A percentile compares a stretch with the other conserved stretches of the same genome.
Evolutionary conservation across 2,888 invertebrate species (phyloP).

Genomic region (Heliconius sara): DNA sequence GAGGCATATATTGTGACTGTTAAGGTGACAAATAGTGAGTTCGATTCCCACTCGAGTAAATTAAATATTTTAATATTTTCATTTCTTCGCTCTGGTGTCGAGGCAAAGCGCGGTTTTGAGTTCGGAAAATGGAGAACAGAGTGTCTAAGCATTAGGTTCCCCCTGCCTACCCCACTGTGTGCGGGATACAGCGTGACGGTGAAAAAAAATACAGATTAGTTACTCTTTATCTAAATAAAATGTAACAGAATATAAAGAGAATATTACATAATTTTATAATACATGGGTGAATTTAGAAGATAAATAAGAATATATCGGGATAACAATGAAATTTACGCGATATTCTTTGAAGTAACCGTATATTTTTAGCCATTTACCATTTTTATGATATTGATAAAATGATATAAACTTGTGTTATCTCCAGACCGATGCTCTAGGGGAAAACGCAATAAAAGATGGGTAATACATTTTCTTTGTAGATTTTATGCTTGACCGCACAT

Average conservation of each 20-base stretch:
- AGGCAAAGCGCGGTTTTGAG: no score
- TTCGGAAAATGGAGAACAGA: no score
- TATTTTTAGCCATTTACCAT: slow-evolving; percentile 42
- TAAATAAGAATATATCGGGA: slow-evolving; percentile 20
- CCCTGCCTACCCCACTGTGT: no score
- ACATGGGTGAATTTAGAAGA: background rate
- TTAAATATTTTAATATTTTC: no score
- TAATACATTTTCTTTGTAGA: slow-evolving; percentile 83
- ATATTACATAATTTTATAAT: slow-evolving; percentile 7
- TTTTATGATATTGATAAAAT: slow-evolving; percentile 44
- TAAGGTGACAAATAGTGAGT: no score
- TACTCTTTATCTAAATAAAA: background rate
- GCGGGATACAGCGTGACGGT: no score
- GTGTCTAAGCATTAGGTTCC: no score
- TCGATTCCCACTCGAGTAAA: no score
- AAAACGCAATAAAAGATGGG: slow-evolving; percentile 79
- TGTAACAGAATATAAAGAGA: background rate
- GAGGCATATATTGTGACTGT: no score
- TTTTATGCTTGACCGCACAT: slow-evolving; percentile 81
- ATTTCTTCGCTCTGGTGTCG: no score
- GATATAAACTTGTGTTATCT: slow-evolving; percentile 42
- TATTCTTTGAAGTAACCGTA: slow-evolving; percentile 36
- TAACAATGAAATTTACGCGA: slow-evolving; percentile 32
- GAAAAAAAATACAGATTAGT: no score
- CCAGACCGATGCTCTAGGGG: slow-evolving; percentile 63